Conservation (phyloP, 2,797 vertebrate species). For the Diceros bicornis region DNA sequence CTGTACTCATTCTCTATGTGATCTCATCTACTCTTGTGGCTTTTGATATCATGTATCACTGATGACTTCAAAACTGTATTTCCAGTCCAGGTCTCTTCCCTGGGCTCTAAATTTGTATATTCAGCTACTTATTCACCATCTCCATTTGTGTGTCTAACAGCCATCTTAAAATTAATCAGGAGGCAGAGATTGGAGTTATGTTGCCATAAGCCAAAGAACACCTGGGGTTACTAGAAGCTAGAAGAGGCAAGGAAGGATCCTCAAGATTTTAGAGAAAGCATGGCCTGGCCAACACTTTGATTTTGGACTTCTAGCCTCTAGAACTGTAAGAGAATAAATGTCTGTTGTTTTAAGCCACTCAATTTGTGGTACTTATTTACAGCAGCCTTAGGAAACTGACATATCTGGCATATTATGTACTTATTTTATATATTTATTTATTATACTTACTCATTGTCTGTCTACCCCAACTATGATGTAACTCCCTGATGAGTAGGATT, state of each 20-base stretch:
- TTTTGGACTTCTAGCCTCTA: not conserved
- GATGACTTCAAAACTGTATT: not conserved
- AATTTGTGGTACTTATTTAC: not conserved
- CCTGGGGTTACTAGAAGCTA: not conserved
- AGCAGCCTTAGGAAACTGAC: not conserved
- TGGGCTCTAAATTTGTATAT: not conserved
- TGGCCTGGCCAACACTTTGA: not conserved
- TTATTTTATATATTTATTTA: not conserved
- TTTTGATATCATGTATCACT: not conserved
- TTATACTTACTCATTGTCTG: not conserved
- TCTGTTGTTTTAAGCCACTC: not conserved
- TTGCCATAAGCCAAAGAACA: not conserved
- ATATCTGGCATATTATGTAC: not conserved
- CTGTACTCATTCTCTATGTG: not conserved
- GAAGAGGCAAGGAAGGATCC: not conserved
- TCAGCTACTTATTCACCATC: not conserved
- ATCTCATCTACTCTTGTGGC: not conserved
- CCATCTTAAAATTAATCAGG: conserved; percentile 27
- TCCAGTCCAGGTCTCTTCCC: not conserved
- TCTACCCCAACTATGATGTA: conserved; percentile 7
- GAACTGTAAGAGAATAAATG: not conserved
- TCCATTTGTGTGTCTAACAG: not conserved
- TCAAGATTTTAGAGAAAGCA: not conserved
- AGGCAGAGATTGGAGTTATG: not conserved
- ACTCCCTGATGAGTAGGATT: not conserved